Conservation (phyloP, 2,888 invertebrate genomes). For the Synanthedon vespiformis region DNA sequence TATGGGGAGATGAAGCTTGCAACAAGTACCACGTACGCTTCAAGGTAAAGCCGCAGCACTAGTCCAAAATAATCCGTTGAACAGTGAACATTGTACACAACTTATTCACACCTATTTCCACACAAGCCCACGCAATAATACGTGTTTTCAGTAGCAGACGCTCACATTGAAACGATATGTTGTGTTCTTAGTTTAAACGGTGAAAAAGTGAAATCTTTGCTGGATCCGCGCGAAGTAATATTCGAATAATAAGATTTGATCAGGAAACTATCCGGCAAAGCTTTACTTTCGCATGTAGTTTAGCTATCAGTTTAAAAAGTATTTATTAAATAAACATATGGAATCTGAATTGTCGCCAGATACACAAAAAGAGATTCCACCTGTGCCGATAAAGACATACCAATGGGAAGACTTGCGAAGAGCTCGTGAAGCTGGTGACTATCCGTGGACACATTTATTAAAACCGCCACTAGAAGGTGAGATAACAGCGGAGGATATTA, state of each 20-base stretch:
- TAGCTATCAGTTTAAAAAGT: conserved; percentile 10
- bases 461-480: conserved; percentile 72
- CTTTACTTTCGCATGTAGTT: conserved; percentile 11
- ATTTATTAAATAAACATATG: conserved; percentile 54
- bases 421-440: conserved; percentile 78
- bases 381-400: conserved; percentile 81
- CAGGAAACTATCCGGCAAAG: conserved; percentile 19
- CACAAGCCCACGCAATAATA: conserved; percentile 63
- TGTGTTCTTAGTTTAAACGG: conserved; percentile 61
- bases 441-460: conserved; percentile 84
- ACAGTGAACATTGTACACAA: conserved; percentile 57
- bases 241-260: conserved; percentile 8
- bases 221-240: conserved; percentile 38
- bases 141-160: conserved; percentile 62
- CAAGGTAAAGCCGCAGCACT: conserved; percentile 59
- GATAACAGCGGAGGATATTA: conserved; percentile 63
- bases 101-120: conserved; percentile 68
- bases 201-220: conserved; percentile 43
- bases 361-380: conserved; percentile 66
- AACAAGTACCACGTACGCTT: conserved; percentile 32
- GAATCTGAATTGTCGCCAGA: conserved; percentile 69
- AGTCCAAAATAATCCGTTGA: conserved; percentile 50
- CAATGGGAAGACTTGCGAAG: conserved; percentile 84
- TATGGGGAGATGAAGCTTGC: conserved; percentile 30
- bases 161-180: conserved; percentile 62